Evolutionary conservation across 2,797 vertebrate species (phyloP).

Genomic region (Sebastes cheni): DNA sequence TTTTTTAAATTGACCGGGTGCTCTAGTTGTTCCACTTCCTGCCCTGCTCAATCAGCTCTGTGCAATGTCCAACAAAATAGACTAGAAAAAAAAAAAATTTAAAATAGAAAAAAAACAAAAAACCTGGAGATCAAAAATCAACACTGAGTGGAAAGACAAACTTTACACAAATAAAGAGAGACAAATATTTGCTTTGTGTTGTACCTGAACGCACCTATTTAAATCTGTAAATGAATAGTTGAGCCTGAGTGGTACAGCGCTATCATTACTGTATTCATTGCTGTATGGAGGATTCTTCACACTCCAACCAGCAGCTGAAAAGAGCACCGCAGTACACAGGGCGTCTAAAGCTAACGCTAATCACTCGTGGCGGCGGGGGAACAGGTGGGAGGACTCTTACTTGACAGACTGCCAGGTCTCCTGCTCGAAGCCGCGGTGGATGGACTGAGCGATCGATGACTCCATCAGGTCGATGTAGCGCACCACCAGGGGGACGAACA

Average conservation of each 20-base stretch:
- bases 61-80: neutral
- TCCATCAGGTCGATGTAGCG: constrained; percentile 99
- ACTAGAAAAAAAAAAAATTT: neutral
- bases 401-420: constrained; percentile 97
- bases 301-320: neutral
- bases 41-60: neutral
- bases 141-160: neutral
- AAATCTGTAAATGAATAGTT: neutral
- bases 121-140: too few relatives aligned
- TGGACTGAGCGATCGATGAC: constrained; percentile 96
- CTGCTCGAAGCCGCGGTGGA: constrained; percentile 95
- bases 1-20: neutral
- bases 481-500: constrained; percentile 93
- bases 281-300: neutral
- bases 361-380: neutral
- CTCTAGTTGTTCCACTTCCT: neutral
- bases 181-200: neutral
- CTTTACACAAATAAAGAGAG: neutral
- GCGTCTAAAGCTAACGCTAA: neutral
- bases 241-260: too few relatives aligned
- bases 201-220: neutral
- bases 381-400: constrained; percentile 79
- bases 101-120: fast-evolving
- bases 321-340: neutral
- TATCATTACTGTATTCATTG: neutral